phyloP scores from a whole-genome alignment of 2,113 vertebrate genomes.

The Tragelaphus imberbis region DNA sequence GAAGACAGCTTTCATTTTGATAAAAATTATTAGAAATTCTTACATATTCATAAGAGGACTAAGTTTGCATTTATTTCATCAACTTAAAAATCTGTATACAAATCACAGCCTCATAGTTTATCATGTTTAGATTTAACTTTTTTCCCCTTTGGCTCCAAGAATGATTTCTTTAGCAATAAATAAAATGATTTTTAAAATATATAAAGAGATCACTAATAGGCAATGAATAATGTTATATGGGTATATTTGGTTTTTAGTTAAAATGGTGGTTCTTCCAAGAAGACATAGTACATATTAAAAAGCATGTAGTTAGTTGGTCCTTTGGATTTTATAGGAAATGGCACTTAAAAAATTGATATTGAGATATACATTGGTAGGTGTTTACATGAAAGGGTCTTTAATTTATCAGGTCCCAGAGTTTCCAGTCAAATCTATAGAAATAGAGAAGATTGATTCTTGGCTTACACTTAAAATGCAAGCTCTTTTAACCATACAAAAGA shows the following conservation, averaged over 20 bases:
- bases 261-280: background rate
- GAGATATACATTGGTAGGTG: background rate
- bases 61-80: background rate
- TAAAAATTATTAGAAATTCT: background rate
- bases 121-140: background rate
- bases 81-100: background rate
- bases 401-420: background rate
- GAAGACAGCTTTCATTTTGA: background rate
- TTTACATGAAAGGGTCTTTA: background rate
- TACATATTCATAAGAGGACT: background rate
- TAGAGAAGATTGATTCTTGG: background rate
- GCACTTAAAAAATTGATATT: background rate
- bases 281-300: background rate
- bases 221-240: background rate
- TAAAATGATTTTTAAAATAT: background rate
- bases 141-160: background rate
- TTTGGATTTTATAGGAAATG: background rate
- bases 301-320: background rate
- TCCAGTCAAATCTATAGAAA: background rate
- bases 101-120: background rate
- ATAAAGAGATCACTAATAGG: background rate
- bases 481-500: background rate
- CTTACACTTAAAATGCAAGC: background rate
- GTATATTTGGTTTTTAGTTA: background rate
- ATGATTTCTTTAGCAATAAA: background rate